These are phyloP conservation scores for Elaeidobius kamerunicus DNA, from an alignment of 2,888 invertebrate species.

Conservation along the genomic window DNA sequence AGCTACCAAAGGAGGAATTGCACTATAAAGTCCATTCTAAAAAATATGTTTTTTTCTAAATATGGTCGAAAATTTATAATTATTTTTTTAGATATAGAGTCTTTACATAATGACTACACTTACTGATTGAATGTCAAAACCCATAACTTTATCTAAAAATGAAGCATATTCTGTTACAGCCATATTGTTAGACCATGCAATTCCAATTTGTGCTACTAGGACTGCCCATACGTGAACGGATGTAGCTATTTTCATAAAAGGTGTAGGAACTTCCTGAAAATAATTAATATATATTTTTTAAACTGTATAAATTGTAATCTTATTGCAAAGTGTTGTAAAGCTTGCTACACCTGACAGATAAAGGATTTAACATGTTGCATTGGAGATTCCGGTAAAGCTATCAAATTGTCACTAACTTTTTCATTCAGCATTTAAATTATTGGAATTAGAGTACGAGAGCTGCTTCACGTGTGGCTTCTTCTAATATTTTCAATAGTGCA, in stretches of 20 bases:
- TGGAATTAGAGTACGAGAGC: no score
- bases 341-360: no score
- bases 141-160: slow-evolving; percentile 24
- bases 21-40: slow-evolving; percentile 17
- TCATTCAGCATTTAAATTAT: no score
- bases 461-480: no score
- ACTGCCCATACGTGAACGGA: slow-evolving; percentile 20
- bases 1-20: slow-evolving; percentile 7
- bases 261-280: slow-evolving; percentile 21
- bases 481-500: no score
- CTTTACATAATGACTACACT: neutral
- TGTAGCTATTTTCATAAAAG: slow-evolving; percentile 16
- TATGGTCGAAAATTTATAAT: no score
- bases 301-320: no score
- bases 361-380: no score
- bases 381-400: no score
- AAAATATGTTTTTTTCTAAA: neutral
- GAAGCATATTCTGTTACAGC: slow-evolving; percentile 20
- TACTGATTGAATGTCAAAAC: slow-evolving; percentile 23
- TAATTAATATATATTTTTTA: neutral
- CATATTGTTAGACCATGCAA: slow-evolving; percentile 21
- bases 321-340: no score
- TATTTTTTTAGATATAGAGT: slow-evolving; percentile 1
- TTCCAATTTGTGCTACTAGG: slow-evolving; percentile 18
- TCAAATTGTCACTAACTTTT: no score